phyloP scores from a whole-genome alignment of 2,888 invertebrate species.

The Ornithoptera priamus region DNA sequence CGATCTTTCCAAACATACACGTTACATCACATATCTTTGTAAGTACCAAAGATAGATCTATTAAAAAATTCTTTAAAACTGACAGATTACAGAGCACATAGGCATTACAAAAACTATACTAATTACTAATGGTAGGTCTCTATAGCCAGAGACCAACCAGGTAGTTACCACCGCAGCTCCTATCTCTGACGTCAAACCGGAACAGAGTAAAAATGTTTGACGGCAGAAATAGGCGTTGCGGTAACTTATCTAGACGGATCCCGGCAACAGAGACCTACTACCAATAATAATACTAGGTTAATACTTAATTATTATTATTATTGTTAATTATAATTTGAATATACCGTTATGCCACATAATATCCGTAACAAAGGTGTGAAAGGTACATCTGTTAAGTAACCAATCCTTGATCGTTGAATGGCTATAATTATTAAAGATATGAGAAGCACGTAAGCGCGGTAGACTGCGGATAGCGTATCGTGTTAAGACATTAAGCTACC shows the following conservation, averaged over 20 bases:
- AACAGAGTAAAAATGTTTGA: no score
- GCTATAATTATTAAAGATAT: conserved; percentile 31
- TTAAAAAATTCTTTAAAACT: no score
- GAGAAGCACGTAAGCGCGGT: conserved; percentile 56
- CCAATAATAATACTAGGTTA: no score
- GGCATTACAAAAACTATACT: no score
- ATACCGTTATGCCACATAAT: background rate
- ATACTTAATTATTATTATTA: background rate
- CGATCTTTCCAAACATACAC: conserved; percentile 13
- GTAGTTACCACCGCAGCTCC: background rate
- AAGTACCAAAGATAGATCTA: background rate
- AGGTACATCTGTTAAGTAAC: conserved; percentile 31
- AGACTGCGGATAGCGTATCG: conserved; percentile 57
- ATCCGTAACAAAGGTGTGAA: conserved; percentile 6
- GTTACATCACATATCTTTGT: background rate
- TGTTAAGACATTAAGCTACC: conserved; percentile 73
- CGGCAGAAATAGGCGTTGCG: no score
- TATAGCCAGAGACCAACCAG: no score
- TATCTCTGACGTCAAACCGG: no score
- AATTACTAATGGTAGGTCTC: no score
- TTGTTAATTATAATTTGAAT: background rate
- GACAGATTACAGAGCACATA: no score
- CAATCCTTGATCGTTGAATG: conserved; percentile 32
- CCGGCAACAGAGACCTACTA: no score
- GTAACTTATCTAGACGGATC: no score